phyloP scores from a whole-genome alignment of 53 echinoderm and acorn worm species.

The Crossaster papposus region DNA sequence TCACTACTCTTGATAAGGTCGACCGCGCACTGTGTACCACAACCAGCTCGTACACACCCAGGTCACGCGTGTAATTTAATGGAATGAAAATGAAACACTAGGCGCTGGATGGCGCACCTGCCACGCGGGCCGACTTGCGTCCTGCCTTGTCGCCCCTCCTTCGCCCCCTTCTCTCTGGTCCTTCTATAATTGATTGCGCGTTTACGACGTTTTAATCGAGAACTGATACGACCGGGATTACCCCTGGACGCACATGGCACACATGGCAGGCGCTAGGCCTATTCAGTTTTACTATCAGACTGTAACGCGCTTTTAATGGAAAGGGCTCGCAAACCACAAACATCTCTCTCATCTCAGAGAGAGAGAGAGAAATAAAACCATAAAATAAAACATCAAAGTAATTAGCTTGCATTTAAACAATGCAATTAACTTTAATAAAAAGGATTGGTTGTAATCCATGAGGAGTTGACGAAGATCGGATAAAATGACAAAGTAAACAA shows the following conservation, averaged over 20 bases:
- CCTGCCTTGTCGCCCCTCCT: not conserved
- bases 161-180: not conserved
- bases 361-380: not conserved
- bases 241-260: not conserved
- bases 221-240: conserved; percentile 25
- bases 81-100: conserved; percentile 35
- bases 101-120: conserved; percentile 44
- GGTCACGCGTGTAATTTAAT: conserved; percentile 64
- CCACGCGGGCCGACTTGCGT: conserved; percentile 35
- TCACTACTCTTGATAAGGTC: conserved; percentile 3
- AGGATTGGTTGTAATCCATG: not conserved
- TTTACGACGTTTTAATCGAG: conserved; percentile 58
- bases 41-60: conserved; percentile 5
- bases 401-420: not conserved
- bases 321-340: not conserved
- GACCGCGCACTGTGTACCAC: not conserved
- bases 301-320: not conserved
- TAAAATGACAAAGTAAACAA: not conserved
- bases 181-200: conserved; percentile 53
- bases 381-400: not conserved
- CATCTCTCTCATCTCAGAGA: not conserved
- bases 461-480: not conserved
- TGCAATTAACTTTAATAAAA: not conserved
- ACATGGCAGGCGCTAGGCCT: conserved; percentile 9
- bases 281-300: conserved; percentile 35